Percentiles rank a stretch among this genome's conserved stretches.
These are phyloP conservation scores for Ornithoptera alexandrae DNA, from an alignment of 2,888 invertebrate species.

Conservation along the genomic window DNA sequence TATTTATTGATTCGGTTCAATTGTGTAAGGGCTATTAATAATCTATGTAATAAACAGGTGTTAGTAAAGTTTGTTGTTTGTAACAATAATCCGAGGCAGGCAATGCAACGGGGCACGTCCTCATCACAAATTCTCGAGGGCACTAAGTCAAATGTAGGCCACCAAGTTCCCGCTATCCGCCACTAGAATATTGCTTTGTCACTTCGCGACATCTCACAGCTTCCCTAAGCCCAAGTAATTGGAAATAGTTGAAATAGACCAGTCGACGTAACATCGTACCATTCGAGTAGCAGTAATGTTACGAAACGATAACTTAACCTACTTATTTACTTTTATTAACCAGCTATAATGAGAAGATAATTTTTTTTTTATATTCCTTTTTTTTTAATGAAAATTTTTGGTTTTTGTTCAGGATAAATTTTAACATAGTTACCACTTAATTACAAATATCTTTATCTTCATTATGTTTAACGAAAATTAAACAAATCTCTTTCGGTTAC, in stretches of 20 bases:
- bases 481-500: not conserved
- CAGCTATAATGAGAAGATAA: not conserved
- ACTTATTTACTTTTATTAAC: constrained; percentile 5
- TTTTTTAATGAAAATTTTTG: no score
- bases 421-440: not conserved
- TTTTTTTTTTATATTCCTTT: no score
- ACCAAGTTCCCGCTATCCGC: constrained; percentile 66
- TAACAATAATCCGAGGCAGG: constrained; percentile 63
- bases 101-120: constrained; percentile 64
- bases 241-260: constrained; percentile 79
- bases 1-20: not conserved
- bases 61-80: constrained; percentile 61
- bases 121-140: constrained; percentile 76
- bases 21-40: not conserved
- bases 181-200: constrained; percentile 77
- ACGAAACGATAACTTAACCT: constrained; percentile 20
- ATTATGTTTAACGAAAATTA: not conserved
- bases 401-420: no score
- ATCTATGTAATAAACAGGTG: constrained; percentile 32
- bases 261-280: constrained; percentile 57
- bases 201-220: constrained; percentile 74
- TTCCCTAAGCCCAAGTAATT: constrained; percentile 78
- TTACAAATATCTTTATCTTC: not conserved
- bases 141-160: constrained; percentile 75
- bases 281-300: constrained; percentile 28